Evolutionary conservation across 2,888 invertebrate genomes (phyloP).

Genomic region (Pammene aurita): DNA sequence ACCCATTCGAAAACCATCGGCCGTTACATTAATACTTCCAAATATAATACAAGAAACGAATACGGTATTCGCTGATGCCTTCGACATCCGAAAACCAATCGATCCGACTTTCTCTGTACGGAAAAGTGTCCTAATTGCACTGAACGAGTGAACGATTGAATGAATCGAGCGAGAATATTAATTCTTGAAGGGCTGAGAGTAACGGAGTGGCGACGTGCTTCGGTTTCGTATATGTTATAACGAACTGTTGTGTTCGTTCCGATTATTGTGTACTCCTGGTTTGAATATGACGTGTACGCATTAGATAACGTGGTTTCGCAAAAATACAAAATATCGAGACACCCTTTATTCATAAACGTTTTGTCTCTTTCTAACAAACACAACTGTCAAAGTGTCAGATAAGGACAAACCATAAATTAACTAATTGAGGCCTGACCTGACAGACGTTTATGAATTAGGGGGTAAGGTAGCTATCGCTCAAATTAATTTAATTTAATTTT

Average conservation of each 20-base stretch:
- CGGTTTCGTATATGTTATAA: constrained; percentile 36
- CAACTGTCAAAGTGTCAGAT: no score
- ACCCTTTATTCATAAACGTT: no score
- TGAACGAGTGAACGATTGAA: constrained; percentile 31
- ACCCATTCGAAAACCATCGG: background rate
- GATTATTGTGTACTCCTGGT: constrained; percentile 6
- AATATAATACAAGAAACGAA: background rate
- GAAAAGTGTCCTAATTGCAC: constrained; percentile 42
- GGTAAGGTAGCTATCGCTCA: no score
- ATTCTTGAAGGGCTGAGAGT: constrained; percentile 42
- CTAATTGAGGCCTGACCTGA: no score
- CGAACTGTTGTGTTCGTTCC: constrained; percentile 14
- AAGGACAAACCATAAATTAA: no score
- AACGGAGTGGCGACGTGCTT: constrained; percentile 36
- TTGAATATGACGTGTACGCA: no score
- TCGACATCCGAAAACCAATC: constrained; percentile 43
- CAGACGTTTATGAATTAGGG: no score
- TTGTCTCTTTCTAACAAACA: no score
- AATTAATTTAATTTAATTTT: no score
- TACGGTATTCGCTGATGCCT: background rate
- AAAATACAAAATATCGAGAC: no score
- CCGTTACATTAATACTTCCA: constrained; percentile 2
- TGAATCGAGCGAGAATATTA: constrained; percentile 41
- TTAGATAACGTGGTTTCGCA: background rate
- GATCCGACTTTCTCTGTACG: constrained; percentile 42